Conservation (phyloP, 2,888 invertebrate genomes). For the Pseudococcus viburni region DNA sequence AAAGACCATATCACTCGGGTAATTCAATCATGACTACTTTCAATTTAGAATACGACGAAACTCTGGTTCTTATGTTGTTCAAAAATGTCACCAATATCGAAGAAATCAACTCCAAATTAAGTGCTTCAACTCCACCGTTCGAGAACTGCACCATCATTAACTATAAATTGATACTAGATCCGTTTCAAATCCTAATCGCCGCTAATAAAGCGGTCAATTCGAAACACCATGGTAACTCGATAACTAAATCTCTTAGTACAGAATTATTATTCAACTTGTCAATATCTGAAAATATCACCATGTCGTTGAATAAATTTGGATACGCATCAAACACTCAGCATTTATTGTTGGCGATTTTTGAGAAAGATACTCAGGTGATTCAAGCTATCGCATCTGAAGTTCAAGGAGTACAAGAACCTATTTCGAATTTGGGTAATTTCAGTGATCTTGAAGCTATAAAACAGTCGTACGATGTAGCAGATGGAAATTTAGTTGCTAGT, state of each 20-base stretch:
- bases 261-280: slow-evolving; percentile 81
- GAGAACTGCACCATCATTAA: slow-evolving; percentile 54
- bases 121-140: background rate
- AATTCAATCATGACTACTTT: slow-evolving; percentile 9
- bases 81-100: slow-evolving; percentile 40
- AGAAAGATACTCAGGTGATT: slow-evolving; percentile 69
- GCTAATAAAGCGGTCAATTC: slow-evolving; percentile 78
- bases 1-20: background rate
- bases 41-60: slow-evolving; percentile 52
- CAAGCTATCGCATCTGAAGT: slow-evolving; percentile 73
- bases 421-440: slow-evolving; percentile 73
- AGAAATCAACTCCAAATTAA: slow-evolving; percentile 53
- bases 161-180: slow-evolving; percentile 74
- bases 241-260: slow-evolving; percentile 77
- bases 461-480: slow-evolving; percentile 77
- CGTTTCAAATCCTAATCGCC: slow-evolving; percentile 78
- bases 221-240: slow-evolving; percentile 73
- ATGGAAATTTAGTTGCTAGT: slow-evolving; percentile 72
- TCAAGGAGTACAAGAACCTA: slow-evolving; percentile 74
- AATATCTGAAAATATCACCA: slow-evolving; percentile 79
- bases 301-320: slow-evolving; percentile 79
- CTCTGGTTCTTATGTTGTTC: slow-evolving; percentile 33
- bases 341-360: slow-evolving; percentile 72
- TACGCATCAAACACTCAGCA: slow-evolving; percentile 73
- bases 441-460: slow-evolving; percentile 74